A percentile compares a stretch with the other conserved stretches of the same genome.
Evolutionary conservation across 2,797 vertebrate genomes (phyloP).

Genomic region (Kryptolebias ocellatus): DNA sequence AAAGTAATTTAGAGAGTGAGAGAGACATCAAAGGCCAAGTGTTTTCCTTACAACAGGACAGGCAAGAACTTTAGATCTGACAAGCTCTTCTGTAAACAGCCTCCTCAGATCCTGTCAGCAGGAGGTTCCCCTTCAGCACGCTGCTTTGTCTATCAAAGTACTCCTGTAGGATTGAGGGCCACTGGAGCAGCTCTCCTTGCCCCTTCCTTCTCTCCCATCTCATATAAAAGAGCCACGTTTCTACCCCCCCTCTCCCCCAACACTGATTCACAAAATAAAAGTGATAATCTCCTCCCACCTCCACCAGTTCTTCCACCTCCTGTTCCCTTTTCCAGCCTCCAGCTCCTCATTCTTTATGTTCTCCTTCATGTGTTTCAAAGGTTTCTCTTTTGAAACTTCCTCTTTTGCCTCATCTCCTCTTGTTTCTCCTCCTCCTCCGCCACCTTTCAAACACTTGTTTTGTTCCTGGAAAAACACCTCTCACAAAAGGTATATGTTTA

Average conservation of each 20-base stretch:
- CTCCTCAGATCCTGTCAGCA: conserved; percentile 81
- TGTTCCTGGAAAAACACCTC: conserved; percentile 54
- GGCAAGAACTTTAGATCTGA: conserved; percentile 72
- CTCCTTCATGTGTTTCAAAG: conserved; percentile 76
- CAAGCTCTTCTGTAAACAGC: conserved; percentile 80
- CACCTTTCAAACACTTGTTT: conserved; percentile 55
- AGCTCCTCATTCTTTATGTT: conserved; percentile 50
- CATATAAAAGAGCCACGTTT: conserved; percentile 17
- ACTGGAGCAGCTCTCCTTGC: conserved; percentile 64
- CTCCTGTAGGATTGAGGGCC: conserved; percentile 63
- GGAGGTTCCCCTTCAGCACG: conserved; percentile 74
- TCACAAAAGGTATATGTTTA: conserved; percentile 26
- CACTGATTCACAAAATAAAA: conserved; percentile 73
- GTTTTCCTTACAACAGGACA: conserved; percentile 75
- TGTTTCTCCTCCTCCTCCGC: conserved; percentile 35
- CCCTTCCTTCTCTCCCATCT: conserved; percentile 48
- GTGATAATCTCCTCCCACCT: conserved; percentile 67
- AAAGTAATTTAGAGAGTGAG: conserved; percentile 58
- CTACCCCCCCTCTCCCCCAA: conserved; percentile 12
- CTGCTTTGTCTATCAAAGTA: conserved; percentile 83
- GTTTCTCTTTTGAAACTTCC: conserved; percentile 52
- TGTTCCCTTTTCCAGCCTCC: conserved; percentile 51
- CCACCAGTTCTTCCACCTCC: conserved; percentile 40
- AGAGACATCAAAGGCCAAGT: conserved; percentile 82
- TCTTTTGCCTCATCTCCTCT: conserved; percentile 43